Evolutionary conservation across 2,888 invertebrate species (phyloP).

Genomic region (Hirudinaria manillensis): DNA sequence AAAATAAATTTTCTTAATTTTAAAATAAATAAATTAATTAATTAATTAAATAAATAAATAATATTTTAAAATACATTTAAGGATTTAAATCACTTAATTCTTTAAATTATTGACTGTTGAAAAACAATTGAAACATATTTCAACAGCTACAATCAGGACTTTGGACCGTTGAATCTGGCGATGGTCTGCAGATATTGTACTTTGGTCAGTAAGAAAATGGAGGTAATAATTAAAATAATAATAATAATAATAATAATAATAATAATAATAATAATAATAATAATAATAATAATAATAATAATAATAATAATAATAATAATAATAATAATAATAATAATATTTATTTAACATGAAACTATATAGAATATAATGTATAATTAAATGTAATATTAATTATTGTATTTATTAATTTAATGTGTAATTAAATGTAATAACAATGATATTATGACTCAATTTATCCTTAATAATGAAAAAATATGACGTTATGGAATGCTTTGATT

Average conservation of each 20-base stretch:
- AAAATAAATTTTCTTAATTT: background rate
- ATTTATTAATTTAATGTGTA: conserved; percentile 56
- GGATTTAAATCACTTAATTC: no score
- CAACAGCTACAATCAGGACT: conserved; percentile 72
- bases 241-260: conserved; percentile 51
- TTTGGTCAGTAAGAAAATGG: conserved; percentile 72
- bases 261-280: conserved; percentile 55
- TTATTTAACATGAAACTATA: no score
- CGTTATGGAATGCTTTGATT: no score
- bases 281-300: no score
- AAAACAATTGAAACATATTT: conserved; percentile 9
- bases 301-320: no score
- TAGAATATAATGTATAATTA: no score
- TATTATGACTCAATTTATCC: no score
- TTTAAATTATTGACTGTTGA: background rate
- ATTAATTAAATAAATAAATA: background rate
- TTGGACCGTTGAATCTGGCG: conserved; percentile 91
- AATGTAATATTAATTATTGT: conserved; percentile 47
- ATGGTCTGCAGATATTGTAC: conserved; percentile 87
- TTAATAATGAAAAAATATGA: no score
- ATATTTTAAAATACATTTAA: background rate
- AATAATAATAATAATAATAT: no score
- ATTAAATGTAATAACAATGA: no score
- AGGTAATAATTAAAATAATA: conserved; percentile 50
- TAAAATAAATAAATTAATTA: background rate